A percentile compares a stretch with the other conserved stretches of the same genome.
These are phyloP conservation scores for Marcusenius ussheri DNA, from an alignment of 2,113 vertebrate species.

Conservation along the genomic window DNA sequence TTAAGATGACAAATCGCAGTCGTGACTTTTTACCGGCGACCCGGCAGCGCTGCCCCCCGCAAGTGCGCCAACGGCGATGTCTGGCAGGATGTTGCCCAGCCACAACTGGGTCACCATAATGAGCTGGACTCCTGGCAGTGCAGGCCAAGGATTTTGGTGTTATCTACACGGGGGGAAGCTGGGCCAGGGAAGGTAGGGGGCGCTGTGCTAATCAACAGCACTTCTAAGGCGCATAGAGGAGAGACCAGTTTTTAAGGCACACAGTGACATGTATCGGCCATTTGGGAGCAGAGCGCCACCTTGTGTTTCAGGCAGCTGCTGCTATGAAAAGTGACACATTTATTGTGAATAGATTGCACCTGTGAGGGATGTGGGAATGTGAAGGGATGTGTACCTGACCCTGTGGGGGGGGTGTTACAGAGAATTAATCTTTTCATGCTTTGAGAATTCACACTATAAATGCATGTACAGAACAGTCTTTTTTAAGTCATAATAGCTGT, in stretches of 20 bases:
- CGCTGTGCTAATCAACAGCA: background rate
- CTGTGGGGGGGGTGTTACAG: background rate
- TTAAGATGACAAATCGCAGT: constrained; percentile 71
- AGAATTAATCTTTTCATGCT: constrained; percentile 23
- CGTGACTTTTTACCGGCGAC: constrained; percentile 56
- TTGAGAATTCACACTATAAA: constrained; percentile 23
- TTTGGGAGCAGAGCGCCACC: background rate
- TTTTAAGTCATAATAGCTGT: constrained; percentile 23
- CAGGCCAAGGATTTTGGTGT: constrained; percentile 54
- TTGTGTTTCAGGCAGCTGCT: background rate
- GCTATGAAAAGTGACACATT: background rate
- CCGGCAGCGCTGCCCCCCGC: constrained; percentile 37
- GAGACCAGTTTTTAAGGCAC: background rate
- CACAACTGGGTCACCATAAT: constrained; percentile 54
- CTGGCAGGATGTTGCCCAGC: constrained; percentile 44
- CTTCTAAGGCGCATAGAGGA: background rate
- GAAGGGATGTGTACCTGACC: constrained; percentile 2
- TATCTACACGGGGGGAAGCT: background rate
- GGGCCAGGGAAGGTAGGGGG: background rate
- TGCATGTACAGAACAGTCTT: constrained; percentile 6
- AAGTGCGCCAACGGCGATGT: constrained; percentile 32
- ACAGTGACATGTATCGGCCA: background rate
- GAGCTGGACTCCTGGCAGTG: constrained; percentile 54
- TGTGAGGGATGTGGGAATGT: background rate
- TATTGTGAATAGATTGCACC: background rate